phyloP scores from a whole-genome alignment of 2,888 invertebrate genomes.

The Miltochrista miniata region DNA sequence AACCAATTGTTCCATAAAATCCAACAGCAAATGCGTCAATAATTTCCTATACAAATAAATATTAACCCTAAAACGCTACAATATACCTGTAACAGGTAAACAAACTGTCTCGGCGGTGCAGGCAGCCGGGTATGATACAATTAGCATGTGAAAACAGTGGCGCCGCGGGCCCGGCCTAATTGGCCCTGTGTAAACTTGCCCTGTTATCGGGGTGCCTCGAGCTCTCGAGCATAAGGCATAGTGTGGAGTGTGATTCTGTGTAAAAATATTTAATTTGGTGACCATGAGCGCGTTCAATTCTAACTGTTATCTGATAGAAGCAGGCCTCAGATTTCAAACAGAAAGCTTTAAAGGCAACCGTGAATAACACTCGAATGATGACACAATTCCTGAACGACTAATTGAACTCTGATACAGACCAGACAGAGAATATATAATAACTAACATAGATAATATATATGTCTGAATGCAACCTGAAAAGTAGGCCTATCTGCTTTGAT shows the following conservation, averaged over 20 bases:
- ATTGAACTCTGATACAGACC: no score
- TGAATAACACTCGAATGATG: no score
- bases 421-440: no score
- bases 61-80: conserved; percentile 5
- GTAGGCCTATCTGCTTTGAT: no score
- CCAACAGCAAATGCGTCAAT: neutral
- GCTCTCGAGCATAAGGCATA: conserved; percentile 20
- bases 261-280: no score
- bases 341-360: no score
- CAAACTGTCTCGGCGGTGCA: conserved; percentile 10
- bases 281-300: no score
- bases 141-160: conserved; percentile 69
- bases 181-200: conserved; percentile 79
- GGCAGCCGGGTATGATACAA: conserved; percentile 46
- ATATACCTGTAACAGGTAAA: conserved; percentile 18
- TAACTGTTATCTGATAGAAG: no score
- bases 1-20: neutral
- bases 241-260: conserved; percentile 23
- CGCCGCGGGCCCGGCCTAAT: conserved; percentile 72
- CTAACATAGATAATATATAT: no score
- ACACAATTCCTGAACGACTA: no score
- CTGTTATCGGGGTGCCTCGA: conserved; percentile 74
- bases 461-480: no score
- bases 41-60: conserved; percentile 8
- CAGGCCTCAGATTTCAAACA: no score